A percentile compares a stretch with the other conserved stretches of the same genome.
Conservation (phyloP, 2,888 invertebrate species). For the Galeruca laticollis region DNA sequence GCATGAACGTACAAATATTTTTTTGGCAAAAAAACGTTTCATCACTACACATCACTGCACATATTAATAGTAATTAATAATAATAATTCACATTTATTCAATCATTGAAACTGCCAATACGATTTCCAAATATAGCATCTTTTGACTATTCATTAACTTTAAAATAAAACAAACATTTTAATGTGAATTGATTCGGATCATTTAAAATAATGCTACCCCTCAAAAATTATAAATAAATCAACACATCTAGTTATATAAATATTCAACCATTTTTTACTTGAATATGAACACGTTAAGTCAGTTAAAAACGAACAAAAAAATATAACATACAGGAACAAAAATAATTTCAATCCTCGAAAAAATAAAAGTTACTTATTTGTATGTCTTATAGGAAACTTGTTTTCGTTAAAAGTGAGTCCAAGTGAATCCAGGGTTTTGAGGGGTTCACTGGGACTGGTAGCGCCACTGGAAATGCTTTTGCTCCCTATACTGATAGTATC, state of each 20-base stretch:
- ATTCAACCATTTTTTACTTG: not conserved
- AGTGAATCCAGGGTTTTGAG: conserved; percentile 65
- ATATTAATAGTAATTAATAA: too few species aligned
- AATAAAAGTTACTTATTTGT: conserved; percentile 26
- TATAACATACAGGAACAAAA: conserved; percentile 19
- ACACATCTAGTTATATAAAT: not conserved
- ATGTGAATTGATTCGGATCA: not conserved
- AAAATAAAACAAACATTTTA: not conserved
- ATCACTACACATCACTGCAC: too few species aligned
- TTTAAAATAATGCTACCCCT: not conserved
- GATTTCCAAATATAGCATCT: not conserved
- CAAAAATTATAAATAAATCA: conserved; percentile 8
- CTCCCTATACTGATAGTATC: conserved; percentile 30
- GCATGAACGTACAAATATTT: too few species aligned
- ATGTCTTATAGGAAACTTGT: conserved; percentile 71
- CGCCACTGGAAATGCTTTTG: conserved; percentile 48
- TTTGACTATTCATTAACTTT: not conserved
- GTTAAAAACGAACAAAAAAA: conserved; percentile 1
- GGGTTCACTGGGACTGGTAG: conserved; percentile 52
- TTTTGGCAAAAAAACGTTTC: too few species aligned
- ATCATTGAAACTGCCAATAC: not conserved
- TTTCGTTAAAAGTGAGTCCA: conserved; percentile 71
- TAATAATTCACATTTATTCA: too few species aligned
- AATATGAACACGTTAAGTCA: conserved; percentile 12
- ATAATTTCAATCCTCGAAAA: conserved; percentile 2